Base-by-base conservation (phyloP, 2,888 invertebrate species). In the Oxystoma pomonae region DNA sequence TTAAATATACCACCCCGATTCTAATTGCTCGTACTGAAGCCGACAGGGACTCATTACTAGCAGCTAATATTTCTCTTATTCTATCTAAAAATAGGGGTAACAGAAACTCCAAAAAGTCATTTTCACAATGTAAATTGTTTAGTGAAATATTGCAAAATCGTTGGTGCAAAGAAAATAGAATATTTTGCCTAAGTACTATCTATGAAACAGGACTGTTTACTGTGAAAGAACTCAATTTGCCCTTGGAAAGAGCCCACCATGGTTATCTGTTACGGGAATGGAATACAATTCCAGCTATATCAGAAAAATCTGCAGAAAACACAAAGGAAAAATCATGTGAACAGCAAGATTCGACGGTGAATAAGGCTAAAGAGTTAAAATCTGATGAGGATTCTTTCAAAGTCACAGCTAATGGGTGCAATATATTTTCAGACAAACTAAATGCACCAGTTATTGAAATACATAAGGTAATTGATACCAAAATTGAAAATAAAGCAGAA, bases 261-360 rank as follows among this genome's bases (percentile, higher is more conserved):
- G 83, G 86, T 19, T 77, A 78, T 73, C 78, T 87, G 60, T 74
- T 90, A n/a, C 85, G 81, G 76, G 81, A 86, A 72, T 89, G 88
- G 86, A 75, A 79, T 20, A 72, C 80, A 57, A 89, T 90, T 71
- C 86, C 86, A 2, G 89, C 89, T 0, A 80, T 90, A 55, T 18
- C 61, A 12, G 19, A 51, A 9, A 18, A 59, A 53, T 16, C 5
- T 20, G 16, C 17, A 55, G 58, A 66, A 58, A 20, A 3, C 18
- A 59, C 19, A 16, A 16, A 1, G 16, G 57, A 59, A 12, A 3
- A 57, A 19, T 20, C 12, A 7, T 20, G 9, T 50, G 50, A 50
- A n/a, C 50, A n/a, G n/a, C n/a, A n/a, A n/a, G n/a, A n/a, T n/a
- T n/a, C n/a, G n/a, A n/a, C n/a, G n/a, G n/a, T n/a, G n/a, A n/a